Evolutionary conservation across 2,113 vertebrate species (phyloP).

Genomic region (Uria aalge): DNA sequence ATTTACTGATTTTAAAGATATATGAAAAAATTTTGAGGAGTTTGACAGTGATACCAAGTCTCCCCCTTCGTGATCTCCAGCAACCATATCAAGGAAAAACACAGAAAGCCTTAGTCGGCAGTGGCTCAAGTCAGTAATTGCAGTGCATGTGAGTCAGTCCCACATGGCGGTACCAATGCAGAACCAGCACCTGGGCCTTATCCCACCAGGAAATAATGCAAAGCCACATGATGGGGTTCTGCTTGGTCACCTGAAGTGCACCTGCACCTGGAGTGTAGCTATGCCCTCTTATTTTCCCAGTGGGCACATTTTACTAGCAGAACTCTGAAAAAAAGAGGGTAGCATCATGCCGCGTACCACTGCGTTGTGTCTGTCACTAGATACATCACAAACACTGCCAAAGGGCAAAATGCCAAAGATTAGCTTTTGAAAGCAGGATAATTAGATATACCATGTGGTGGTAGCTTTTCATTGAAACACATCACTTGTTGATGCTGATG

Average conservation of each 20-base stretch:
- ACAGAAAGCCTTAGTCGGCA: neutral
- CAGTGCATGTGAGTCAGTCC: neutral
- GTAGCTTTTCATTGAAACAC: neutral
- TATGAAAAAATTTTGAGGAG: neutral
- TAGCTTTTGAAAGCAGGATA: neutral
- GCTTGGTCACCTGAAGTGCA: neutral
- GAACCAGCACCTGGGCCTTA: neutral
- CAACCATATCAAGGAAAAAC: fast-evolving
- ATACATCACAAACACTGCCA: neutral
- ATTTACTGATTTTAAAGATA: neutral
- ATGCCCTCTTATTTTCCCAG: neutral
- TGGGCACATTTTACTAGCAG: neutral
- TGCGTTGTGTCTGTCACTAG: neutral
- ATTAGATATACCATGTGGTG: neutral
- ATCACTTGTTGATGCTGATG: neutral
- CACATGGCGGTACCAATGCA: neutral
- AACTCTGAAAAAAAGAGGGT: neutral
- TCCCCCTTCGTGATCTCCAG: neutral
- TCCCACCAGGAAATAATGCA: neutral
- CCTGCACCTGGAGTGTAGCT: neutral
- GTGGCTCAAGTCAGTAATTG: neutral
- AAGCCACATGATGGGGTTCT: neutral
- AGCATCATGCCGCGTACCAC: neutral
- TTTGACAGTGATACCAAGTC: neutral
- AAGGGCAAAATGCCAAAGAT: neutral